Conservation (phyloP, 2,888 invertebrate genomes). For the Cephus rjabovi region DNA sequence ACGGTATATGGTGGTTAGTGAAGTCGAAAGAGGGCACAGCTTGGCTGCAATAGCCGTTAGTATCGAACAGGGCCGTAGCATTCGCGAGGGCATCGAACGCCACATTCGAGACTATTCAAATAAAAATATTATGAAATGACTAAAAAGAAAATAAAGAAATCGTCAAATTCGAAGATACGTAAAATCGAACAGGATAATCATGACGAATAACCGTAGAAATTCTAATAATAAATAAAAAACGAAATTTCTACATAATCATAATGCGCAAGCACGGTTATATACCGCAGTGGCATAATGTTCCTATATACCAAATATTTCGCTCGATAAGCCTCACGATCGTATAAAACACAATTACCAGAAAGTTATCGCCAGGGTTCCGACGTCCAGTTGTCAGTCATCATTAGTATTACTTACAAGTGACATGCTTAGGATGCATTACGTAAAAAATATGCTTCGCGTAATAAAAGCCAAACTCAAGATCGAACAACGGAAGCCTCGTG, state of each 20-base stretch:
- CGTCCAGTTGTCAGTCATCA: background rate
- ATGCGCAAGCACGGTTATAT: background rate
- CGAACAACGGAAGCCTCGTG: slow-evolving; percentile 17
- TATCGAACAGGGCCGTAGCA: background rate
- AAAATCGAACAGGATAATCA: background rate
- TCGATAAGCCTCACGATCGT: background rate
- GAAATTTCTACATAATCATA: background rate
- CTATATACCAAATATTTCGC: background rate
- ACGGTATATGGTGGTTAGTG: background rate
- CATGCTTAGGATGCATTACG: background rate
- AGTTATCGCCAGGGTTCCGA: background rate
- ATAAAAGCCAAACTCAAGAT: slow-evolving; percentile 4
- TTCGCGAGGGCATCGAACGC: background rate
- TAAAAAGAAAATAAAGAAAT: background rate
- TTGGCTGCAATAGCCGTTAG: background rate
- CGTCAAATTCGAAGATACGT: background rate
- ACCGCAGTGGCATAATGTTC: background rate
- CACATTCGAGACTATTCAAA: background rate
- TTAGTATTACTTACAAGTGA: background rate
- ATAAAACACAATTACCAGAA: background rate
- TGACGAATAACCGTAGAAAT: background rate
- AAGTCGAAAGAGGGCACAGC: background rate
- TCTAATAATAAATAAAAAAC: background rate
- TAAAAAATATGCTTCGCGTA: background rate
- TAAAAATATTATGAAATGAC: background rate